Evolutionary conservation across 2,797 vertebrate genomes (phyloP).

Genomic region (Tragelaphus eurycerus): DNA sequence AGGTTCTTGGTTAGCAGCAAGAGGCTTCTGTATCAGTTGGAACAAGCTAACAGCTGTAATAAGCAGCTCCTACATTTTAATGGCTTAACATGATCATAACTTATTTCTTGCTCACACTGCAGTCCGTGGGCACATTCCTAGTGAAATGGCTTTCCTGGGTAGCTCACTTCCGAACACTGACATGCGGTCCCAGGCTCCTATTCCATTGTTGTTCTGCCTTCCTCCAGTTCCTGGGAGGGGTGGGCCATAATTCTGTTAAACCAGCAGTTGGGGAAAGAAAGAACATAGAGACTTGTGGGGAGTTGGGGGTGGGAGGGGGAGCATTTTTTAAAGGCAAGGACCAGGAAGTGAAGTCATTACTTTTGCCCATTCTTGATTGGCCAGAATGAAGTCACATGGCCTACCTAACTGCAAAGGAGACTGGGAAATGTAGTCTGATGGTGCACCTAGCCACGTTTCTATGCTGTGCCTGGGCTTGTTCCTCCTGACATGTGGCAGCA

Average conservation of each 20-base stretch:
- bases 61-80: background rate
- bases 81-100: background rate
- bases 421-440: background rate
- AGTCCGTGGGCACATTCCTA: accelerated
- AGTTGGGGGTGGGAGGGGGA: too few species aligned
- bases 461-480: too few species aligned
- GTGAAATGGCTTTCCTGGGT: background rate
- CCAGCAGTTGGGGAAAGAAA: background rate
- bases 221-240: background rate
- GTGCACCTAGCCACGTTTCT: background rate
- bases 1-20: background rate
- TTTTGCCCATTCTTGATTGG: background rate
- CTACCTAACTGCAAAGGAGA: background rate
- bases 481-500: too few species aligned
- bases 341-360: too few species aligned
- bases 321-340: background rate
- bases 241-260: background rate
- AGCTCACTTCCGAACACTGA: background rate
- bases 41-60: accelerated
- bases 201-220: background rate
- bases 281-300: background rate
- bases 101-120: background rate
- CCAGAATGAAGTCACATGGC: background rate
- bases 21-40: background rate
- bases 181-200: background rate